Evolutionary conservation across 2,888 invertebrate species (phyloP).

Genomic region (Punctoribates punctum): DNA sequence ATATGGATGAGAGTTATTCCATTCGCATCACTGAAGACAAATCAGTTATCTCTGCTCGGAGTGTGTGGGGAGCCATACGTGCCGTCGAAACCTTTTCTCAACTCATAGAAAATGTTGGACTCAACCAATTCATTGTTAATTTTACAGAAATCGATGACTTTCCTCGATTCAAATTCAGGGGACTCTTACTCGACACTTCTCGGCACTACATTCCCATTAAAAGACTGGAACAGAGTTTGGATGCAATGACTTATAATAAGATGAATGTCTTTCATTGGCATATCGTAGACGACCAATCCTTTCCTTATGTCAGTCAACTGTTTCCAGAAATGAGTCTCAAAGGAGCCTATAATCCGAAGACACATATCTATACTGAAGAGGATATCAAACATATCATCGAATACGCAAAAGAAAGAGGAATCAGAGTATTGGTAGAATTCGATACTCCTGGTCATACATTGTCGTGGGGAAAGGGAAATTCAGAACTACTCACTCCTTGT

Average conservation of each 20-base stretch:
- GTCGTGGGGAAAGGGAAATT: slow-evolving; percentile 76
- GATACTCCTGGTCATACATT: slow-evolving; percentile 87
- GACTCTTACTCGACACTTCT: slow-evolving; percentile 81
- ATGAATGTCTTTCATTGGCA: slow-evolving; percentile 90
- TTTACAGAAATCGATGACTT: slow-evolving; percentile 55
- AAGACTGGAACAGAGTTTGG: slow-evolving; percentile 61
- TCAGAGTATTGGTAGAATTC: slow-evolving; percentile 83
- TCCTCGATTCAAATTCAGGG: slow-evolving; percentile 82
- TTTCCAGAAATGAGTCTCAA: slow-evolving; percentile 52
- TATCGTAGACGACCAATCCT: slow-evolving; percentile 80
- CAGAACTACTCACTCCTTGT: slow-evolving; percentile 70
- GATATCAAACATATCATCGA: slow-evolving; percentile 68
- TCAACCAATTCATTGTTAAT: slow-evolving; percentile 50
- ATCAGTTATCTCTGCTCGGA: slow-evolving; percentile 42
- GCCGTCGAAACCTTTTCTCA: slow-evolving; percentile 84
- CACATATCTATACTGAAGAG: slow-evolving; percentile 63
- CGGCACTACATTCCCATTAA: slow-evolving; percentile 75
- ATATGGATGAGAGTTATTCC: slow-evolving; percentile 72
- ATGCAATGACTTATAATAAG: slow-evolving; percentile 85
- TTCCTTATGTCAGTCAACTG: slow-evolving; percentile 65
- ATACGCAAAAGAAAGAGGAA: slow-evolving; percentile 73
- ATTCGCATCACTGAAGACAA: slow-evolving; percentile 6
- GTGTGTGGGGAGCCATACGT: slow-evolving; percentile 75
- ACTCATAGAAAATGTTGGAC: slow-evolving; percentile 59
- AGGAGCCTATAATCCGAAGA: slow-evolving; percentile 47